Conservation (phyloP, 2,113 vertebrate species). For the Coptodon bakossiorum region DNA sequence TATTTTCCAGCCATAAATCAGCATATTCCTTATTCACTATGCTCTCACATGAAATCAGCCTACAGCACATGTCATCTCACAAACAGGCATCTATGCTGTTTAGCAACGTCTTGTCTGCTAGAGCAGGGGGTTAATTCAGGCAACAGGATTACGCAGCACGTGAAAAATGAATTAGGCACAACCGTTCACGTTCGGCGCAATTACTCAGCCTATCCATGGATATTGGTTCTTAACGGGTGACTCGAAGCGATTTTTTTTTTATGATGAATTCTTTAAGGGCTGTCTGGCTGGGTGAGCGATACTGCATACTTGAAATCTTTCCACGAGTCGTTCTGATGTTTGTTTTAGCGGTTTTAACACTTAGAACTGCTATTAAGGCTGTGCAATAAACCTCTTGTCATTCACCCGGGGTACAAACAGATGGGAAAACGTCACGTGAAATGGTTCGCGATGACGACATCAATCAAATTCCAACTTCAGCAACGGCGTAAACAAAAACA, state of each 20-base stretch:
- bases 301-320: conserved; percentile 8
- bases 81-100: conserved; percentile 10
- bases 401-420: not conserved
- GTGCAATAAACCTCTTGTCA: conserved; percentile 3
- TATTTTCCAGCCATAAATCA: not conserved
- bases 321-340: conserved; percentile 17
- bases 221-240: conserved; percentile 6
- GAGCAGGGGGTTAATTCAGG: conserved; percentile 23
- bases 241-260: conserved; percentile 18
- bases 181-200: conserved; percentile 6
- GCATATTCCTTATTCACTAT: not conserved
- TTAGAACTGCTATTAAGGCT: not conserved
- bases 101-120: not conserved
- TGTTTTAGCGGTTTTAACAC: conserved; percentile 15
- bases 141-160: conserved; percentile 38
- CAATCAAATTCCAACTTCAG: not conserved
- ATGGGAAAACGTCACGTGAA: conserved; percentile 4
- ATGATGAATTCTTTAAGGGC: not conserved
- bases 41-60: not conserved
- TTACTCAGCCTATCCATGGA: conserved; percentile 28
- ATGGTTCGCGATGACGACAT: not conserved
- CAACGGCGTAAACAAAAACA: conserved; percentile 28
- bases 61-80: not conserved
- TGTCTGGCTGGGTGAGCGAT: conserved; percentile 8
- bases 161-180: conserved; percentile 36